Evolutionary conservation across 2,888 invertebrate genomes (phyloP), one percentile per base, ranked within the genome.

Genomic region (Melinaea marsaeus): DNA sequence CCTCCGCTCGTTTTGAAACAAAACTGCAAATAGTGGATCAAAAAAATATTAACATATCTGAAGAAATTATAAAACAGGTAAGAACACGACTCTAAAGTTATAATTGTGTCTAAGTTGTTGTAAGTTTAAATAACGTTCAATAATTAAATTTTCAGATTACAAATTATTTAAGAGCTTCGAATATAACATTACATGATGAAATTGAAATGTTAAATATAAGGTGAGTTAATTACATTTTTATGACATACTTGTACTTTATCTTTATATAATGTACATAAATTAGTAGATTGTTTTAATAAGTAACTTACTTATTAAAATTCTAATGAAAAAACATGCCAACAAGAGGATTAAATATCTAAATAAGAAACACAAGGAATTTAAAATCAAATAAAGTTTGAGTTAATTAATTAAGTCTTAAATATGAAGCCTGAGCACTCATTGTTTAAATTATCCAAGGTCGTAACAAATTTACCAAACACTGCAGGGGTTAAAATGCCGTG

Each of bases 181-280:
- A 94, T 79, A 92, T 95, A 61, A 92, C 94, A 13, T 76, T 90
- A 72, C 85, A 88, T 61, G 93, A 93, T 77, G 93, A 94, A 72
- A 90, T 94, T 73, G 93, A 93, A 90, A 88, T 95, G 72, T 88
- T 94, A 74, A 94, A 93, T 76, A 92, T 94, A 76, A 93, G 93
- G 94, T 94, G 86, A 92, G 92, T 57, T n/a, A 45, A 13, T 55
- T 47, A 34, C 3, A 13, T 42, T 13, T 13, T 34, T 33, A 13
- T 22, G 33, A 22, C 22, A 22, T 22, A 22, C 22, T 22, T 22
- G 22, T 22, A 22, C 22, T 22, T 22, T 22, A 22, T 22, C 22
- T 22, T 56, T 22, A 22, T 22, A 22, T 22, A 22, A 22, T 22
- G 22, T 22, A 22, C 1, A 22, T 22, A 0, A 22, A 22, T 22